Percentiles rank a stretch among this genome's conserved stretches.
phyloP scores from a whole-genome alignment of 2,797 vertebrate genomes.

The Melanotaenia trifasciata region DNA sequence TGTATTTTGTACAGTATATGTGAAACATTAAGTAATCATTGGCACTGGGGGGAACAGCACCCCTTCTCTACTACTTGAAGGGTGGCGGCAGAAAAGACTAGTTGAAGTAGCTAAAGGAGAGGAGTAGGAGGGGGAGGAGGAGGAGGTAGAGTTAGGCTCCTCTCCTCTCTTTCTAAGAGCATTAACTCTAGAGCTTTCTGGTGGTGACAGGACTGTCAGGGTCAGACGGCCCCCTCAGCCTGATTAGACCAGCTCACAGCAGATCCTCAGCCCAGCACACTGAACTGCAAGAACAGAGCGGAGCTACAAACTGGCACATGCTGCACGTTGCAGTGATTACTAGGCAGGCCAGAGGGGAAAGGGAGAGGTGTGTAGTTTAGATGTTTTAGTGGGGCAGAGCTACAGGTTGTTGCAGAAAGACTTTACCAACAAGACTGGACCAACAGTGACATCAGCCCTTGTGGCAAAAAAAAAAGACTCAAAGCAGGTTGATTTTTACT shows the following conservation, averaged over 20 bases:
- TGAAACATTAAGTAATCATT: conserved; percentile 9
- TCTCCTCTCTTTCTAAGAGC: conserved; percentile 76
- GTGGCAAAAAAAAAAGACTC: conserved; percentile 8
- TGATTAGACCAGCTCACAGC: conserved; percentile 83
- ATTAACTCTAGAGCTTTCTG: conserved; percentile 80
- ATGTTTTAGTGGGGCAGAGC: conserved; percentile 39
- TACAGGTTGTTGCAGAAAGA: conserved; percentile 58
- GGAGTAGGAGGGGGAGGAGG: conserved; percentile 15
- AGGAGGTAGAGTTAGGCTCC: conserved; percentile 42
- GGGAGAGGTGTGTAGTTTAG: conserved; percentile 36
- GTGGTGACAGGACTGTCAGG: conserved; percentile 82
- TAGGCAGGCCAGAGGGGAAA: conserved; percentile 14
- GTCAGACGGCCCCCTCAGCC: conserved; percentile 82
- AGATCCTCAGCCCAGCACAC: conserved; percentile 69
- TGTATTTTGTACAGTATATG: not conserved
- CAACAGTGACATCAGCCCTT: conserved; percentile 14
- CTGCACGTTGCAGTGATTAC: conserved; percentile 19
- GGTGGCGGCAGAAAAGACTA: conserved; percentile 44
- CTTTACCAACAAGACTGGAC: conserved; percentile 15
- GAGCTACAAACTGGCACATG: conserved; percentile 32
- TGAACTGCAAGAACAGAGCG: conserved; percentile 47
- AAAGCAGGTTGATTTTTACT: conserved; percentile 30
- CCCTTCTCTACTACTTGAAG: conserved; percentile 28
- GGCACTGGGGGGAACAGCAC: conserved; percentile 7
- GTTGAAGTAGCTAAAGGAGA: conserved; percentile 44